Evolutionary conservation across 2,888 invertebrate genomes (phyloP).

Genomic region (Chloroclysta siterata): DNA sequence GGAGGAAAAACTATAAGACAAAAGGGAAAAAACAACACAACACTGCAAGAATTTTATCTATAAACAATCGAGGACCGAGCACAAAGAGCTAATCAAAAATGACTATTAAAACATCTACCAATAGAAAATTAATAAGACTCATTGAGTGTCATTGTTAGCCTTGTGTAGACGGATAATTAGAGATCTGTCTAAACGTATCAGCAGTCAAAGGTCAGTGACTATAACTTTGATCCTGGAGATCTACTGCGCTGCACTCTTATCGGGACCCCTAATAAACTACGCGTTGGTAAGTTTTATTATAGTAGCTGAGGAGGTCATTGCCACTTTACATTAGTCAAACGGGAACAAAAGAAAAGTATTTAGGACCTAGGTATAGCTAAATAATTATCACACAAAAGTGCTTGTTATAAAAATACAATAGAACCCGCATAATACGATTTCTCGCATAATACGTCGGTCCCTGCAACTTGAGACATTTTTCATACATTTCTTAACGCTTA

Average conservation of each 20-base stretch:
- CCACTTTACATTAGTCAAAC: too few relatives aligned
- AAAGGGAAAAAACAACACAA: not conserved
- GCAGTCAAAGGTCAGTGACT: conserved; percentile 36
- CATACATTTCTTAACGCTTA: too few relatives aligned
- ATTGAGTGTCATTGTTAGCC: conserved; percentile 8
- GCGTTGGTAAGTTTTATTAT: conserved; percentile 21
- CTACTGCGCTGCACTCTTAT: conserved; percentile 37
- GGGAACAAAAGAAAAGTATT: too few relatives aligned
- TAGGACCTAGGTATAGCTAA: too few relatives aligned
- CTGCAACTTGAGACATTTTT: too few relatives aligned
- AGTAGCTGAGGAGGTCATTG: conserved; percentile 14
- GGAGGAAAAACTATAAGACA: not conserved
- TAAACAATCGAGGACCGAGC: too few relatives aligned
- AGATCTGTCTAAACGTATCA: conserved; percentile 30
- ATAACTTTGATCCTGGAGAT: conserved; percentile 28
- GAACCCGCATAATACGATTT: too few relatives aligned
- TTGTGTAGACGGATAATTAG: conserved; percentile 7
- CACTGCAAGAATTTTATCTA: not conserved
- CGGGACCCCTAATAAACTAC: conserved; percentile 42
- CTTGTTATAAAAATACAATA: too few relatives aligned
- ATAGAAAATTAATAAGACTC: not conserved
- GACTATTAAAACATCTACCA: not conserved
- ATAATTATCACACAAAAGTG: too few relatives aligned
- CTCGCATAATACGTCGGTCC: too few relatives aligned
- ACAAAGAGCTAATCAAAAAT: not conserved